Percentiles rank a stretch among this genome's conserved stretches.
phyloP scores from a whole-genome alignment of 1,140 invertebrate species.

The Papilio helenus region DNA sequence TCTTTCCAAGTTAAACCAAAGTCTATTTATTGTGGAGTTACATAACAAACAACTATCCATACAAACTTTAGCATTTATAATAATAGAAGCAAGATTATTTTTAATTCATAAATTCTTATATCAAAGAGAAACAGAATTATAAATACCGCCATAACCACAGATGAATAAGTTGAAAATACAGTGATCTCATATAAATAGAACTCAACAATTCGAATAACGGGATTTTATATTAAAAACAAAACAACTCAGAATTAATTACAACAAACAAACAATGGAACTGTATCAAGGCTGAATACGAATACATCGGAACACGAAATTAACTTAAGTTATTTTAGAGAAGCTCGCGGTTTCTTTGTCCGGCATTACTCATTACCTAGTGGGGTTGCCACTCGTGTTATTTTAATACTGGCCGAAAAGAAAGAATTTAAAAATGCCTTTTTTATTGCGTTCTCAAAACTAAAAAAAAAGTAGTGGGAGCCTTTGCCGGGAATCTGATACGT shows the following conservation, averaged over 20 bases:
- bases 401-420: conserved; percentile 9
- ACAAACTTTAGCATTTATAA: neutral
- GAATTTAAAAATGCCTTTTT: neutral
- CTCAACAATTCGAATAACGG: conserved; percentile 13
- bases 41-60: neutral
- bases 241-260: conserved; percentile 28
- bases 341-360: conserved; percentile 59
- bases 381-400: conserved; percentile 25
- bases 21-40: no score
- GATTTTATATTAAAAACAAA: conserved; percentile 13
- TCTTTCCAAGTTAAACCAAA: neutral
- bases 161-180: neutral
- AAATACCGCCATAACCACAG: neutral
- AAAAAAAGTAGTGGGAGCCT: neutral
- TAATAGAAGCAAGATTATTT: neutral
- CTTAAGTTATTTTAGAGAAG: conserved; percentile 57
- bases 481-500: neutral
- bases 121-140: neutral
- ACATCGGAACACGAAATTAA: conserved; percentile 49
- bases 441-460: neutral
- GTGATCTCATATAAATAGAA: neutral
- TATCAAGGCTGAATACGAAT: conserved; percentile 39
- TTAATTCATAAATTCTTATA: neutral
- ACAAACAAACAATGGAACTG: conserved; percentile 36
- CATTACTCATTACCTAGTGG: conserved; percentile 69